phyloP scores from a whole-genome alignment of 2,113 vertebrate species.

The Pseudorhombus dupliciocellatus region DNA sequence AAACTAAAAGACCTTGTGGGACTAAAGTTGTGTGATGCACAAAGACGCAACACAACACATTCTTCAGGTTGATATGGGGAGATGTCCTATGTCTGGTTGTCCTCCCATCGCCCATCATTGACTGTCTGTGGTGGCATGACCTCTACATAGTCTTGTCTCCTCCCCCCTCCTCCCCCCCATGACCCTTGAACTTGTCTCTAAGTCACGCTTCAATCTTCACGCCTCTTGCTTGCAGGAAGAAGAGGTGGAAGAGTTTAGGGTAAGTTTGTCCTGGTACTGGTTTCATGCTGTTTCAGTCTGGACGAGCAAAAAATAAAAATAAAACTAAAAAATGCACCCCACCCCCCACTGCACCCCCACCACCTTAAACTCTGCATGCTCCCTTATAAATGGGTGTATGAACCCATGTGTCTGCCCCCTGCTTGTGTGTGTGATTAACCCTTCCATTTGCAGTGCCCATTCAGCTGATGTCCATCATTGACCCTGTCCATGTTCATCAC shows the following conservation, averaged over 20 bases:
- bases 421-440: constrained; percentile 62
- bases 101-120: constrained; percentile 63
- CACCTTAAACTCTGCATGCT: constrained; percentile 65
- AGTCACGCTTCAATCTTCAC: constrained; percentile 96
- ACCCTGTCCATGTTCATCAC: constrained; percentile 28
- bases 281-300: constrained; percentile 43
- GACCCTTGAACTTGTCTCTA: constrained; percentile 85
- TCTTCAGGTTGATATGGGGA: constrained; percentile 54
- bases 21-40: neutral
- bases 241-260: constrained; percentile 99
- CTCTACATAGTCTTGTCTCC: constrained; percentile 64
- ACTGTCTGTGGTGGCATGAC: constrained; percentile 70
- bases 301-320: constrained; percentile 29
- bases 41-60: constrained; percentile 11
- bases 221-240: constrained; percentile 99
- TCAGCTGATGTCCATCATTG: constrained; percentile 48
- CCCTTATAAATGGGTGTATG: constrained; percentile 8
- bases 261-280: constrained; percentile 86
- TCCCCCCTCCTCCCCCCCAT: constrained; percentile 53
- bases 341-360: constrained; percentile 49
- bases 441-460: constrained; percentile 55
- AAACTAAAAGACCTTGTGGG: neutral
- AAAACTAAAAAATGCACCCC: neutral
- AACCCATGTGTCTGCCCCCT: constrained; percentile 42
- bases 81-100: constrained; percentile 64